Conservation (phyloP, 1,140 invertebrate species). For the Philopotamus ludificatus region DNA sequence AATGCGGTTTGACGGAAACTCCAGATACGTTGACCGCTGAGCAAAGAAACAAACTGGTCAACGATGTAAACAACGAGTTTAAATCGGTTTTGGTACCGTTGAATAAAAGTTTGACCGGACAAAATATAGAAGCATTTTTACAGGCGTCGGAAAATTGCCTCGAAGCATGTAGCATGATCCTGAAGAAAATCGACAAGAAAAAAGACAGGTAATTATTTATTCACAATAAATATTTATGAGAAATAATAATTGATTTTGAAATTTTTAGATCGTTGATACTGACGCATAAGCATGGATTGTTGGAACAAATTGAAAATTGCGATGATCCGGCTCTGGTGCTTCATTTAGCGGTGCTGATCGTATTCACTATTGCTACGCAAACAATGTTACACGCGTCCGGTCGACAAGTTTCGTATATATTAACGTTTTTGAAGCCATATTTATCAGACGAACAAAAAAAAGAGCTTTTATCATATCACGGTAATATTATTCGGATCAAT, state of each 20-base stretch:
- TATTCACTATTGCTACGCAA: conserved; percentile 80
- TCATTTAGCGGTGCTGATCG: conserved; percentile 75
- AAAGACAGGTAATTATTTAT: conserved; percentile 70
- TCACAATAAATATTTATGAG: too few species aligned
- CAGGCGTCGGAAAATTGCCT: conserved; percentile 69
- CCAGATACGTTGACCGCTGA: conserved; percentile 62
- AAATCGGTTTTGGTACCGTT: conserved; percentile 61
- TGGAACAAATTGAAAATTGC: conserved; percentile 71
- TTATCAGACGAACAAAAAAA: conserved; percentile 64
- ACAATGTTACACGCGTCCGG: conserved; percentile 87
- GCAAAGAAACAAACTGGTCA: conserved; percentile 66
- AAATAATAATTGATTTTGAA: conserved; percentile 19
- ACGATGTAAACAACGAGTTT: conserved; percentile 66
- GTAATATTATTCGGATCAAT: conserved; percentile 51
- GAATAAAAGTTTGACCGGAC: conserved; percentile 62
- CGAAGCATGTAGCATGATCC: conserved; percentile 73
- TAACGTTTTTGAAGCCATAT: conserved; percentile 69
- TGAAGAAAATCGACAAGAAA: conserved; percentile 87
- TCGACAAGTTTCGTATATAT: conserved; percentile 80
- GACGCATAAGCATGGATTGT: conserved; percentile 76
- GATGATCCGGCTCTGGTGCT: conserved; percentile 80
- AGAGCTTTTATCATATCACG: conserved; percentile 72
- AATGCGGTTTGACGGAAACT: conserved; percentile 61
- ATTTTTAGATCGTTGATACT: conserved; percentile 61
- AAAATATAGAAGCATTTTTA: conserved; percentile 77